Percentiles rank a stretch among this genome's conserved stretches.
phyloP scores from a whole-genome alignment of 2,797 vertebrate species.

The Typhlichthys subterraneus region DNA sequence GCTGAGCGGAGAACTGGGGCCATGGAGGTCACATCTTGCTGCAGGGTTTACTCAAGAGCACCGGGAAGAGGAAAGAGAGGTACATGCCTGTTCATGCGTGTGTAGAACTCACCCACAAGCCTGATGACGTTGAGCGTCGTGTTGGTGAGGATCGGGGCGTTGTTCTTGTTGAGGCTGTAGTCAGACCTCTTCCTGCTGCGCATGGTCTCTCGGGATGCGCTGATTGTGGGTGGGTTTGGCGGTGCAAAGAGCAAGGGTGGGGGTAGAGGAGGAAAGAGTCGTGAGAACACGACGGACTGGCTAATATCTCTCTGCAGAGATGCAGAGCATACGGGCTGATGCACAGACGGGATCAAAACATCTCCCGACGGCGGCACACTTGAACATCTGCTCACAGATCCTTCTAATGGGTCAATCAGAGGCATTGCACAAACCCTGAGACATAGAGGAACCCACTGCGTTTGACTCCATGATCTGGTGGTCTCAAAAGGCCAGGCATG shows the following conservation, averaged over 20 bases:
- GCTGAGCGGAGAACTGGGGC: constrained; percentile 51
- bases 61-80: too few relatives aligned
- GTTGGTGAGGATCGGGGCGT: constrained; percentile 96
- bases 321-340: constrained; percentile 32
- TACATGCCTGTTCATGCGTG: too few relatives aligned
- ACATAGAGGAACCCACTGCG: constrained; percentile 17
- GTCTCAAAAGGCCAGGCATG: constrained; percentile 40
- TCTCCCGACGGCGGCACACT: background rate
- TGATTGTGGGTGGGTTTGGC: constrained; percentile 46
- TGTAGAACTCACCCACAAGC: constrained; percentile 88
- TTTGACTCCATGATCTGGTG: constrained; percentile 42
- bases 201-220: constrained; percentile 90
- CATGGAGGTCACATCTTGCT: constrained; percentile 20
- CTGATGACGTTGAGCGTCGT: constrained; percentile 97
- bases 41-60: background rate
- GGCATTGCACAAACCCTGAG: constrained; percentile 43
- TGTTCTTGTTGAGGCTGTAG: constrained; percentile 93
- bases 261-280: background rate
- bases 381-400: constrained; percentile 28
- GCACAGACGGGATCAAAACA: constrained; percentile 33
- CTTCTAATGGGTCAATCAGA: constrained; percentile 65
- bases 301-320: constrained; percentile 20
- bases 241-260: constrained; percentile 11
- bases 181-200: constrained; percentile 92
- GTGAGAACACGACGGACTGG: constrained; percentile 8